Percentiles rank a stretch among this genome's conserved stretches.
Evolutionary conservation across 1,140 invertebrate species (phyloP).

Genomic region (Drosophila carrolli): DNA sequence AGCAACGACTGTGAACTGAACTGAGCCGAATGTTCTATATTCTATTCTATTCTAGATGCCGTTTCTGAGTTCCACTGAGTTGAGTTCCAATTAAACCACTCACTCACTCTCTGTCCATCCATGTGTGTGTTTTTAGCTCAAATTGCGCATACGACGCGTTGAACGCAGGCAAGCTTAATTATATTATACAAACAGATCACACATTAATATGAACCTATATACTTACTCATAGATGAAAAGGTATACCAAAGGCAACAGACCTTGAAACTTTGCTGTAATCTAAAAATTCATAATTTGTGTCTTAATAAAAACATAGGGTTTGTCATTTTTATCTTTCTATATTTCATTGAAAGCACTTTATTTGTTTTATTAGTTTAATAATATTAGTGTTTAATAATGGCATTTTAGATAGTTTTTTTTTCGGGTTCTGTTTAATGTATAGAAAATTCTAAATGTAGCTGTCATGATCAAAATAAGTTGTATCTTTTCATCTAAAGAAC

Average conservation of each 20-base stretch:
- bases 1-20: conserved; percentile 58
- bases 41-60: conserved; percentile 11
- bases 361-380: no score
- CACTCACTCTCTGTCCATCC: conserved; percentile 10
- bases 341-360: no score
- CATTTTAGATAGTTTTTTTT: no score
- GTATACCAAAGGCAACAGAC: not conserved
- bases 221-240: not conserved
- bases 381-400: no score
- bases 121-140: conserved; percentile 33
- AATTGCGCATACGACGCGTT: conserved; percentile 58
- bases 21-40: conserved; percentile 42
- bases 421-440: no score
- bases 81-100: conserved; percentile 17
- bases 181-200: conserved; percentile 18
- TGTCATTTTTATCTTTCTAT: not conserved
- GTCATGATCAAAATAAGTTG: no score
- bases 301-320: no score
- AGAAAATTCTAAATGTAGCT: no score
- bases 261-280: no score
- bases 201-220: not conserved
- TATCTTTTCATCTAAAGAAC: no score
- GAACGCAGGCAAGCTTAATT: conserved; percentile 51
- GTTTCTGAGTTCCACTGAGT: conserved; percentile 15
- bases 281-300: no score